Percentiles rank a stretch among this genome's conserved stretches.
Evolutionary conservation across 1,140 invertebrate species (phyloP).

Genomic region (Trichomalopsis sarcophagae): DNA sequence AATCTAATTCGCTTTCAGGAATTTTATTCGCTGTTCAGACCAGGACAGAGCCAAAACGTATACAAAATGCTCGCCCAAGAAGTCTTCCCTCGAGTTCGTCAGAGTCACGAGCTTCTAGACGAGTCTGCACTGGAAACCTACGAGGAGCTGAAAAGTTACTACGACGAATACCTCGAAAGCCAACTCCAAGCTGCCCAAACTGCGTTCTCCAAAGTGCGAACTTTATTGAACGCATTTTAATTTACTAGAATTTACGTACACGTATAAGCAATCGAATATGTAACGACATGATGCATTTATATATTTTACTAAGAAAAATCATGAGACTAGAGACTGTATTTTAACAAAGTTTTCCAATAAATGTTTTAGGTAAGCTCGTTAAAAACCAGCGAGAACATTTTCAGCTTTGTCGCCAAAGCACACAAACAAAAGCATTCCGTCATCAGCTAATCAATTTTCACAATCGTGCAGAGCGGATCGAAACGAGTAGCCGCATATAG

Average conservation of each 20-base stretch:
- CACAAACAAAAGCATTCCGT: no score
- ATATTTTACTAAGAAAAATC: no score
- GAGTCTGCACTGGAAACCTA: background rate
- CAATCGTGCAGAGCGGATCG: background rate
- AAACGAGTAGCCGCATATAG: no score
- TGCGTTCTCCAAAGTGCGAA: background rate
- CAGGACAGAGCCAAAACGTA: background rate
- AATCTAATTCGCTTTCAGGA: background rate
- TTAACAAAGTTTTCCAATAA: no score
- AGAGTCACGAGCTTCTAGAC: background rate
- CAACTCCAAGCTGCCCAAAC: background rate
- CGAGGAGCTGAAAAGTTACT: background rate
- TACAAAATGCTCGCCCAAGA: background rate
- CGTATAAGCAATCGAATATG: no score
- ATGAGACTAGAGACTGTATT: no score
- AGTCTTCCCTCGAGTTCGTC: background rate
- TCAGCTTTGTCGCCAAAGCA: no score
- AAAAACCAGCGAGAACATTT: no score
- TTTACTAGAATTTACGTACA: no score
- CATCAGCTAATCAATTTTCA: no score
- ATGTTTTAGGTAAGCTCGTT: no score
- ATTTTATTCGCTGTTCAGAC: background rate
- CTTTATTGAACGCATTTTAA: background rate
- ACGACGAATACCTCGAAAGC: background rate
- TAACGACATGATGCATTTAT: no score